Percentiles rank a stretch among this genome's conserved stretches.
phyloP scores from a whole-genome alignment of 2,113 vertebrate genomes.

The Phylloscopus trochilus region DNA sequence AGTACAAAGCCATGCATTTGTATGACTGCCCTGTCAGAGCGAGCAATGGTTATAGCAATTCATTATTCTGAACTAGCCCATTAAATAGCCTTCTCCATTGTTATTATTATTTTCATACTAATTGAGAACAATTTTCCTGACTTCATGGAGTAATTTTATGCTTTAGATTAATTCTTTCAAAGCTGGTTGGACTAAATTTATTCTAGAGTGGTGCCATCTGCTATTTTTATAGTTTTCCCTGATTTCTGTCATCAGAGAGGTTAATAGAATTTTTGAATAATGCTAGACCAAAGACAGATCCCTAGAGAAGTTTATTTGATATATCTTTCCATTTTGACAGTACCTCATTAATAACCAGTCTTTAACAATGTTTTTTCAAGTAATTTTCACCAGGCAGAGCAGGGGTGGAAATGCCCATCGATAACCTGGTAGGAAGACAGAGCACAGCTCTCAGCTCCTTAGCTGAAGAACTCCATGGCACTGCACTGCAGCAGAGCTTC shows the following conservation, averaged over 20 bases:
- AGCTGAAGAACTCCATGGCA: background rate
- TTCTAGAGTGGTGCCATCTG: background rate
- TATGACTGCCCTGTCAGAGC: background rate
- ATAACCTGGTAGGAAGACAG: background rate
- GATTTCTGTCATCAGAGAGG: conserved; percentile 6
- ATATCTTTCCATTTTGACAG: background rate
- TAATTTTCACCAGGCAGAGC: background rate
- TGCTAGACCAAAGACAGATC: background rate
- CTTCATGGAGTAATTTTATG: background rate
- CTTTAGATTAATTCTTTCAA: background rate
- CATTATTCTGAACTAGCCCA: background rate
- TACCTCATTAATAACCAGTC: background rate
- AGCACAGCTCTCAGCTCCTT: background rate
- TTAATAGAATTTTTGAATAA: conserved; percentile 49
- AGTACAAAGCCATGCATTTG: background rate
- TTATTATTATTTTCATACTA: background rate
- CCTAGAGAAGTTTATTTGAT: background rate
- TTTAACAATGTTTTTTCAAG: conserved; percentile 32
- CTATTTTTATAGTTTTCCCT: background rate
- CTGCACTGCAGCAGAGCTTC: background rate
- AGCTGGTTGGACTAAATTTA: background rate
- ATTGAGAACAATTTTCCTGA: background rate
- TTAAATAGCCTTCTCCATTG: background rate
- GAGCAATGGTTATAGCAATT: background rate
- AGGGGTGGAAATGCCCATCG: background rate